These are phyloP conservation scores for Charaxes varanes DNA, from an alignment of 1,140 invertebrate species.

Conservation along the genomic window DNA sequence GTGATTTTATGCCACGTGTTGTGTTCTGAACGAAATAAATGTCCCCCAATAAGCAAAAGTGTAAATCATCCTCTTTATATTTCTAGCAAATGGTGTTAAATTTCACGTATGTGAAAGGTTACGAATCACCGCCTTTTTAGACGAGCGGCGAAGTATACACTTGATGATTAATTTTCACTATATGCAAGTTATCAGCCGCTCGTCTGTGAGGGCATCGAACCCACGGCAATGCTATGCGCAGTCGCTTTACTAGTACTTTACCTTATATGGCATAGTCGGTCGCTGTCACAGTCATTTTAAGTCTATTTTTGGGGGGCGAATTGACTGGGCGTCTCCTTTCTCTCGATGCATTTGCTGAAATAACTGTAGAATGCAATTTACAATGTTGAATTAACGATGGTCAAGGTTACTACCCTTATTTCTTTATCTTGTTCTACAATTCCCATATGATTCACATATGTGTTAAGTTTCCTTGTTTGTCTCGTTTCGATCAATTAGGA, in stretches of 20 bases:
- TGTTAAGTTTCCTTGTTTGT: background rate
- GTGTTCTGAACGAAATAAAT: constrained; percentile 28
- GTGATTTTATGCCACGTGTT: constrained; percentile 72
- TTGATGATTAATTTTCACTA: constrained; percentile 17
- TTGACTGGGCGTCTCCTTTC: constrained; percentile 16
- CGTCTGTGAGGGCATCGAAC: constrained; percentile 58
- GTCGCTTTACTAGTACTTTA: constrained; percentile 57
- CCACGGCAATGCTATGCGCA: constrained; percentile 55
- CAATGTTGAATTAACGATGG: constrained; percentile 13
- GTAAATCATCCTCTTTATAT: background rate
- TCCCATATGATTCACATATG: constrained; percentile 2
- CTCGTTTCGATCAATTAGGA: background rate
- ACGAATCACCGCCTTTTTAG: constrained; percentile 59
- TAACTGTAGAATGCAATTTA: background rate
- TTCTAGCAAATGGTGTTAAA: constrained; percentile 49
- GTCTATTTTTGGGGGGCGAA: constrained; percentile 49
- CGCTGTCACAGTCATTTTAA: constrained; percentile 44
- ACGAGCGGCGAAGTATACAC: constrained; percentile 22
- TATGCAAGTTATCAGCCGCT: constrained; percentile 36
- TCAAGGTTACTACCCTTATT: constrained; percentile 21
- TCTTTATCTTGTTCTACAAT: constrained; percentile 1
- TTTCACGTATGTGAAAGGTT: constrained; percentile 66
- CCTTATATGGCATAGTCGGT: constrained; percentile 66
- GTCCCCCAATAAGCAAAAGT: constrained; percentile 1
- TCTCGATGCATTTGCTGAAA: background rate